Evolutionary conservation across 2,888 invertebrate genomes (phyloP), one percentile per base, ranked within the genome.

Genomic region (Pseudococcus viburni): DNA sequence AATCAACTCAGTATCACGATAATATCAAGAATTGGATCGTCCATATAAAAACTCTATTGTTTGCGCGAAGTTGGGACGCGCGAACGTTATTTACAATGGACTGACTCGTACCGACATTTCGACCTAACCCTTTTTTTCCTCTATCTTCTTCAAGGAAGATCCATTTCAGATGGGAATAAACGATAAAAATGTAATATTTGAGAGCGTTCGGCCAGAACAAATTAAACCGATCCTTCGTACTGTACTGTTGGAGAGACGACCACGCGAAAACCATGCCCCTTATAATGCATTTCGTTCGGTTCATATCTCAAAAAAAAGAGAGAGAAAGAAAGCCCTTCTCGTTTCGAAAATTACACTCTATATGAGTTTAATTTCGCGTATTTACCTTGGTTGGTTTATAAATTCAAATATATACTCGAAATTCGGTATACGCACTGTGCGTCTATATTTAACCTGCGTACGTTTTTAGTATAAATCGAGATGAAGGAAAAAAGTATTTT

Each of bases 181-280:
- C 77, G 77, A 77, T 77, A 77, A 77, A 77, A 77, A 77, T 77
- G 39, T 39, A 77, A 77, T 77, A 77, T 77, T 77, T 77, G 77
- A 77, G 77, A 77, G 39, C 33, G 77, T 77, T 77, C 77, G 77
- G 17, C 64, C 64, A 64, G 64, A 64, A 64, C 64, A 64, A 64
- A 64, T 64, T 64, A 64, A 64, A 64, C 64, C 22, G 64, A 64
- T 64, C 64, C 64, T 46, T 46, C 51, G 51, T 15, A 17, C 9
- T 7, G 19, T 22, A 22, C 64, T 64, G 64, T 19, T n/a, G 3
- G 26, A 64, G 19, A 64, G 64, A 64, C 64, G 64, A 64, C 64
- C 64, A 64, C 22, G 64, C 19, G 64, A 22, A 64, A 22, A 17
- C 64, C 64, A 22, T 6, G 22, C 22, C 22, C 22, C 22, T 9